Percentiles rank a stretch among this genome's conserved stretches.
Evolutionary conservation across 2,113 vertebrate genomes (phyloP).

Genomic region (Equus quagga): DNA sequence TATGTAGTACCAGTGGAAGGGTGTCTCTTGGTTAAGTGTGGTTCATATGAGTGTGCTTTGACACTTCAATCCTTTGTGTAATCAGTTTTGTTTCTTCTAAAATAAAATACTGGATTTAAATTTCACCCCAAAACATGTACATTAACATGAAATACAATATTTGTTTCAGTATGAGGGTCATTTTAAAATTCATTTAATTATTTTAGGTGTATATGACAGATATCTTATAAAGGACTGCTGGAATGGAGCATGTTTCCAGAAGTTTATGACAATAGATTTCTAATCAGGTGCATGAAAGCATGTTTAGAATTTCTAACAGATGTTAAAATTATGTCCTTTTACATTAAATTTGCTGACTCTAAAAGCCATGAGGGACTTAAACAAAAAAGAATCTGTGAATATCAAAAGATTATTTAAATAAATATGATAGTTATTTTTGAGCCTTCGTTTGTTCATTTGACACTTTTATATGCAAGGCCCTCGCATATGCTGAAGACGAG

Average conservation of each 20-base stretch:
- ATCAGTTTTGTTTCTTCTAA: slow-evolving; percentile 27
- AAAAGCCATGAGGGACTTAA: neutral
- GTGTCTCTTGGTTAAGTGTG: neutral
- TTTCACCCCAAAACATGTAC: neutral
- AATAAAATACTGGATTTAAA: slow-evolving; percentile 15
- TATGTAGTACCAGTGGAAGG: accelerated
- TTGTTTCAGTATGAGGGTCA: neutral
- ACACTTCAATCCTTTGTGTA: neutral
- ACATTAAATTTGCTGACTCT: neutral
- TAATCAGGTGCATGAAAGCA: neutral
- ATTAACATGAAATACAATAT: neutral
- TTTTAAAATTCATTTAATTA: neutral
- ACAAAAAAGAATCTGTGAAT: neutral
- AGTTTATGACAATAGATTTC: neutral
- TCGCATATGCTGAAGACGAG: neutral
- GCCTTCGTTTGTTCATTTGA: neutral
- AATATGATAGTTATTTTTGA: neutral
- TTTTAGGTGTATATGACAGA: neutral
- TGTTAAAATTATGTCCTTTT: neutral
- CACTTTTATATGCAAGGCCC: neutral
- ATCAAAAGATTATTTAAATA: neutral
- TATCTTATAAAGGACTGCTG: neutral
- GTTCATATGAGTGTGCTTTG: neutral
- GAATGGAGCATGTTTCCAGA: neutral
- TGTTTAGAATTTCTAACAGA: slow-evolving; percentile 30